phyloP scores from a whole-genome alignment of 2,888 invertebrate species.

The Meghimatium bilineatum region DNA sequence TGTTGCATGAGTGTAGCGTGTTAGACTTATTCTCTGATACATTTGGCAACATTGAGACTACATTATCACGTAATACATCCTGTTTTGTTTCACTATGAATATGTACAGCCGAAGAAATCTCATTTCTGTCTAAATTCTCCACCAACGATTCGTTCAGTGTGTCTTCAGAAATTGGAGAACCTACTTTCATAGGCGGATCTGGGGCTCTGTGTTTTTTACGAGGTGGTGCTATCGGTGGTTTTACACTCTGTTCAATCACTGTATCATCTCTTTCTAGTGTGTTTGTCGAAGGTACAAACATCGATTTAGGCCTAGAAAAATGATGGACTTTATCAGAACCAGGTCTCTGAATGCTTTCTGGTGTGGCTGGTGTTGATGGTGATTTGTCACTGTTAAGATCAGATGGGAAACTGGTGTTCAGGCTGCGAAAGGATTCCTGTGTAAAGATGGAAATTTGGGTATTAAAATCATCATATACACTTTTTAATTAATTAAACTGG shows the following conservation, averaged over 20 bases:
- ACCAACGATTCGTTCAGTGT: slow-evolving; percentile 4
- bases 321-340: slow-evolving; percentile 19
- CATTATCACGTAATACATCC: background rate
- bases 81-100: slow-evolving; percentile 57
- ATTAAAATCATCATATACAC: background rate
- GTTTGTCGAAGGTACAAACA: slow-evolving; percentile 53
- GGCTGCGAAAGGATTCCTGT: slow-evolving; percentile 39
- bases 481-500: background rate
- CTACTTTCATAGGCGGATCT: slow-evolving; percentile 68
- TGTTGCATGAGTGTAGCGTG: slow-evolving; percentile 76
- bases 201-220: slow-evolving; percentile 75
- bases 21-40: slow-evolving; percentile 73
- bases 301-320: slow-evolving; percentile 56
- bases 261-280: background rate
- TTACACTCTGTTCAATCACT: background rate
- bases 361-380: slow-evolving; percentile 31
- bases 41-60: background rate
- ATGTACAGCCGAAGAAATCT: slow-evolving; percentile 49
- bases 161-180: slow-evolving; percentile 44
- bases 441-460: background rate
- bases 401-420: slow-evolving; percentile 40
- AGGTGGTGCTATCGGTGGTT: slow-evolving; percentile 57
- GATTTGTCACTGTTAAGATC: slow-evolving; percentile 40
- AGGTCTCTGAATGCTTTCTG: slow-evolving; percentile 26
- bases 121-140: slow-evolving; percentile 10